These are phyloP conservation scores for Haliclystus octoradiatus DNA, from an alignment of 30 jellyfish, hydroid and myxozoan species.

Conservation along the genomic window DNA sequence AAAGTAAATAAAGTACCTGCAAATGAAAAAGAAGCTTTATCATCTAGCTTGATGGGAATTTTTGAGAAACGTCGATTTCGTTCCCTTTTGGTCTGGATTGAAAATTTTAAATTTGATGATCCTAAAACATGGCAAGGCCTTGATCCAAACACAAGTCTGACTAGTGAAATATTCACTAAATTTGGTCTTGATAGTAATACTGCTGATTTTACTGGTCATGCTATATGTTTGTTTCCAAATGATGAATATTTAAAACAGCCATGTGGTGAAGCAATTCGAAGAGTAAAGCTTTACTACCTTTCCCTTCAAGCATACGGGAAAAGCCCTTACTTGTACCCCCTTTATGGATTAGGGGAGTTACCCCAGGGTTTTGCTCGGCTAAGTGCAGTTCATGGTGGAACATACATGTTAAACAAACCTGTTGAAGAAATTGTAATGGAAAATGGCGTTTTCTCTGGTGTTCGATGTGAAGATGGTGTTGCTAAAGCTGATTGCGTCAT, in stretches of 20 bases:
- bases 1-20: constrained; percentile 98
- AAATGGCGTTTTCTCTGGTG: constrained; percentile 86
- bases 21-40: constrained; percentile 87
- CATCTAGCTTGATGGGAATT: constrained; percentile 93
- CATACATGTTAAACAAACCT: constrained; percentile 93
- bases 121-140: constrained; percentile 72
- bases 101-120: constrained; percentile 42
- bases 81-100: constrained; percentile 59
- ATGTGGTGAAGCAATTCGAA: constrained; percentile 48
- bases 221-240: constrained; percentile 59
- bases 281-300: constrained; percentile 54
- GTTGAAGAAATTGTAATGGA: constrained; percentile 82
- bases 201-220: constrained; percentile 97
- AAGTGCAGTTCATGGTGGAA: constrained; percentile 99
- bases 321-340: constrained; percentile 94
- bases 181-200: constrained; percentile 87
- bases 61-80: constrained; percentile 89
- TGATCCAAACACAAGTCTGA: constrained; percentile 67
- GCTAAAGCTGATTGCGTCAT: constrained; percentile 91
- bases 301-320: constrained; percentile 81
- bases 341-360: constrained; percentile 96
- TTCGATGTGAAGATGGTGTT: constrained; percentile 67
- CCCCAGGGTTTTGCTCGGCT: constrained; percentile 99
- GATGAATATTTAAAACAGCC: constrained; percentile 76
- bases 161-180: constrained; percentile 84